Evolutionary conservation across 37 sponge, comb jelly and placozoan species (phyloP).

Genomic region (Ianthella basta): DNA sequence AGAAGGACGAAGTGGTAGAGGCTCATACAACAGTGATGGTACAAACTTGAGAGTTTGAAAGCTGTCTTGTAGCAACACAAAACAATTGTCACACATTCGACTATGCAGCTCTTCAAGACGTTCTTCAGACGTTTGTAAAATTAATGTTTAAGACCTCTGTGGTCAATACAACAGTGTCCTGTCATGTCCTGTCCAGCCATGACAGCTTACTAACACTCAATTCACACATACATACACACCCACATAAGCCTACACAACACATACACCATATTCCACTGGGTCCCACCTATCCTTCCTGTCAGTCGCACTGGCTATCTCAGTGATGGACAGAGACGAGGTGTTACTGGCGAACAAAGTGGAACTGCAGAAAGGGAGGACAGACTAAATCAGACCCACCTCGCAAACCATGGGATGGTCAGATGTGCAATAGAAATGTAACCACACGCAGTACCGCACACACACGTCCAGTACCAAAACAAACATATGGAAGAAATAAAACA

Average conservation of each 20-base stretch:
- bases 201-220: too few species aligned
- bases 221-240: not conserved
- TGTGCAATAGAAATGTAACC: not conserved
- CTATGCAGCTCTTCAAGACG: too few species aligned
- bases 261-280: not conserved
- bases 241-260: not conserved
- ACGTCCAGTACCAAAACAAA: not conserved
- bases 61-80: too few species aligned
- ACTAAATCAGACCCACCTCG: not conserved
- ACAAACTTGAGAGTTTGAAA: too few species aligned
- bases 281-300: constrained; percentile 65
- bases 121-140: too few species aligned
- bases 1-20: too few species aligned
- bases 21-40: too few species aligned
- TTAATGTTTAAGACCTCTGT: too few species aligned
- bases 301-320: constrained; percentile 85
- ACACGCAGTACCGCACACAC: not conserved
- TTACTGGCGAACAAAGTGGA: constrained; percentile 89
- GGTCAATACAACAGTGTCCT: too few species aligned
- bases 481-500: too few species aligned
- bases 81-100: too few species aligned
- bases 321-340: constrained; percentile 92
- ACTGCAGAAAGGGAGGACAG: constrained; percentile 13
- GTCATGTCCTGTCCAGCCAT: too few species aligned
- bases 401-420: not conserved